Base-by-base conservation (phyloP, 2,797 vertebrate species). In the Eulemur coronatus region DNA sequence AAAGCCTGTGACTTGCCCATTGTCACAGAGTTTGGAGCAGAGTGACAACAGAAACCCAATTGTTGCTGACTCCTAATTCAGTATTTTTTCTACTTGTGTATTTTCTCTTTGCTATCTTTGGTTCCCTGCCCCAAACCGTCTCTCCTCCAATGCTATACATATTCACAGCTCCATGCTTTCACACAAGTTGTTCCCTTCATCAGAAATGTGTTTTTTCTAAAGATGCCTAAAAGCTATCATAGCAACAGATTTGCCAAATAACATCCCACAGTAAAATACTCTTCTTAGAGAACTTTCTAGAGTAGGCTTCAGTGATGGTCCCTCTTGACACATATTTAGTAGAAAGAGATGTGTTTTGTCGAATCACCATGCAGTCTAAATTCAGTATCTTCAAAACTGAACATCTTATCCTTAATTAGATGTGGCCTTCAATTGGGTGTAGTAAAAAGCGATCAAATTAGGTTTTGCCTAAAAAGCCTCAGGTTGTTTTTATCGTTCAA, bases 401-500 rank as follows among this genome's bases (percentile, higher is more conserved):
- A 33, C 15, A 15, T 91, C 55, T 57, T 50, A 50, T 33, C 72
- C 30, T 75, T 75, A 86, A 67, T 91, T 63, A 89, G 73, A 82
- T 82, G 48, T 93, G 52, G 50, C n/a, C 55, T 80, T 59, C 33
- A 81, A 57, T 35, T 52, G 35, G 26, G 72, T 84, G 78, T 92
- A 41, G 4, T 84, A 94, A 89, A 41, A 87, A 89, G 48, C 52
- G 79, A 91, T 48, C 20, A 20, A 75, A 93, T 50, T 89, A 82
- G 78, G 80, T 61, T 96, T 65, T 95, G 73, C 75, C 87, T 91
- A 50, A 86, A 91, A 95, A 78, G 41, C 17, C 65, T 91, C 43
- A 41, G 48, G 30, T 87, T 95, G 11, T 78, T 91, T 96, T 75
- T n/a, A 91, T 72, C 84, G 35, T 91, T 84, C 18, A 52, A 61